Base-by-base conservation (phyloP, 37 sponge, comb jelly and placozoan species). In the Ephydatia muelleri region DNA sequence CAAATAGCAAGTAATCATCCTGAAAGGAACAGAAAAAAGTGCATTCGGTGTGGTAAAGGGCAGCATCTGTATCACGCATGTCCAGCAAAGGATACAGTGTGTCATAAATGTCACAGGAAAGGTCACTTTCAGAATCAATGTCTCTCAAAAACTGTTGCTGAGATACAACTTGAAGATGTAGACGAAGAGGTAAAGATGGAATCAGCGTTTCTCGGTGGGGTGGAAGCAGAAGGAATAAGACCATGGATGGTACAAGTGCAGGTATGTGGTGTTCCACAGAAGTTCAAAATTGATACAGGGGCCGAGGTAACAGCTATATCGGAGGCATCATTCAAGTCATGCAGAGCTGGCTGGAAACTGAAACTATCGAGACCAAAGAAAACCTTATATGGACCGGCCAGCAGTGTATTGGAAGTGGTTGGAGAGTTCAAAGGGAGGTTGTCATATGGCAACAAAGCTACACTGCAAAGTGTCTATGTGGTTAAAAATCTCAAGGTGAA, bases 401-500 rank as follows among this genome's bases (percentile, higher is more conserved):
- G 70, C 43, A 14, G 27, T 26, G n/a, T 39, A 23, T 32, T 81
- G 34, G 33, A 29, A 23, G 82, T 81, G 32, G 14, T 68, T 35
- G 82, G 70, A 26, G 71, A 81, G 38, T 31, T 81, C 40, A 12
- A 81, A 38, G 82, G 23, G 32, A 81, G 32, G 49, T 8, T 81
- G 40, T 48, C 71, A 9, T 81, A 81, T 48, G 30, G 36, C 14
- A 36, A 69, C 26, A 68, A 69, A 48, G 28, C 29, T 69, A 30
- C 82, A 32, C 27, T 22, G 23, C 70, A 81, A 38, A 81, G 70
- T 23, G 72, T 69, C 26, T 81, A 38, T 69, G 82, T 81, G 69
- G 40, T 81, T n/a, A n/a, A n/a, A n/a, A n/a, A n/a, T n/a, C n/a
- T n/a, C 27, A 14, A 38, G 13, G 82, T 38, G 21, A 73, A 83